Conservation (phyloP, 2,797 vertebrate species). For the Melanotaenia boesemani region DNA sequence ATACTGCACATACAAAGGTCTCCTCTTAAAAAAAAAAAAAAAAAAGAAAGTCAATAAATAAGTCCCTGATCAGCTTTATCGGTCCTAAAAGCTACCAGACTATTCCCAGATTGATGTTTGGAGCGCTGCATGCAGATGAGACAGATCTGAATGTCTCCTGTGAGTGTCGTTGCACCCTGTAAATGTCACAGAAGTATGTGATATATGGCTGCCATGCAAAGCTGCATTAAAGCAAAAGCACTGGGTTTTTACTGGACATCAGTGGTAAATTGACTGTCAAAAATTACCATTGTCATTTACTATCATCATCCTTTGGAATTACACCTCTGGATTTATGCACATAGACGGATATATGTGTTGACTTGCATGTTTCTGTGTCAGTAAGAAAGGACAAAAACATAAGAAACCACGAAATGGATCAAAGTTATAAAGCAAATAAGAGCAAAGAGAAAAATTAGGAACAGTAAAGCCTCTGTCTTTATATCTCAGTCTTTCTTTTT, state of each 20-base stretch:
- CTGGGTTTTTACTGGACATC: constrained; percentile 80
- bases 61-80: constrained; percentile 77
- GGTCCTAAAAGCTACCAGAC: constrained; percentile 78
- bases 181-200: constrained; percentile 81
- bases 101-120: constrained; percentile 80
- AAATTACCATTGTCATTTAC: constrained; percentile 82
- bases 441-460: constrained; percentile 8
- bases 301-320: constrained; percentile 72
- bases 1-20: constrained; percentile 28
- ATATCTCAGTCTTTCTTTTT: constrained; percentile 34
- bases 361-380: constrained; percentile 13
- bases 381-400: background rate
- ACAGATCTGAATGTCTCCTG: constrained; percentile 82
- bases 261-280: constrained; percentile 76
- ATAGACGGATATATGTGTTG: constrained; percentile 41
- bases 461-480: constrained; percentile 21
- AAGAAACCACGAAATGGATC: background rate
- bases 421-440: background rate
- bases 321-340: constrained; percentile 69
- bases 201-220: constrained; percentile 76
- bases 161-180: constrained; percentile 82
- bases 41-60: constrained; percentile 19
- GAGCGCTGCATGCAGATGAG: constrained; percentile 76
- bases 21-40: constrained; percentile 68
- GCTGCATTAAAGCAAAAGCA: constrained; percentile 74